Evolutionary conservation across 2,888 invertebrate species (phyloP).

Genomic region (Caenorhabditis afra): DNA sequence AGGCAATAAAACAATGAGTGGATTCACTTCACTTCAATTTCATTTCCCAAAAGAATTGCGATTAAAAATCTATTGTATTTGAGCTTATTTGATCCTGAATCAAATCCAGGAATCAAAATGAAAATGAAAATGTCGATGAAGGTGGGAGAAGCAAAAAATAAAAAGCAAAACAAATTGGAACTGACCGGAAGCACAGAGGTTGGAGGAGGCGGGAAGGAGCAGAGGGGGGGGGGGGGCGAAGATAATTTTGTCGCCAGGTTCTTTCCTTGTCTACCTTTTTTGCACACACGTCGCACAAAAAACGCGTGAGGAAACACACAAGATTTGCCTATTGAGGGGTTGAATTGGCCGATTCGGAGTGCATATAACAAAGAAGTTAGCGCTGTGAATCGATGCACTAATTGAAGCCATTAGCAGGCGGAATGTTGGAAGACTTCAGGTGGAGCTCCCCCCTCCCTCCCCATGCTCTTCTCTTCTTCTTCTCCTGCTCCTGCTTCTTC

Average conservation of each 20-base stretch:
- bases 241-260: slow-evolving; percentile 36
- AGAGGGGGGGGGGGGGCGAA: not conserved
- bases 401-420: slow-evolving; percentile 61
- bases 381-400: slow-evolving; percentile 62
- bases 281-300: slow-evolving; percentile 23
- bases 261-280: slow-evolving; percentile 21
- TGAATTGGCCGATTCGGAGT: slow-evolving; percentile 39
- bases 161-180: slow-evolving; percentile 45
- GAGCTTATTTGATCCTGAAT: not conserved
- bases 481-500: not conserved
- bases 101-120: slow-evolving; percentile 8
- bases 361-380: slow-evolving; percentile 61
- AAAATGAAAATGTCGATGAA: slow-evolving; percentile 20
- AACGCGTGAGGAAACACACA: slow-evolving; percentile 14
- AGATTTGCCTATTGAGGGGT: slow-evolving; percentile 40
- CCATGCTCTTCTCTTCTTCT: slow-evolving; percentile 13
- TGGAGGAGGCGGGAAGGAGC: too few relatives aligned
- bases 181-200: slow-evolving; percentile 51
- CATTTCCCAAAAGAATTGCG: not conserved
- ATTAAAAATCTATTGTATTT: slow-evolving; percentile 5
- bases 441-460: slow-evolving; percentile 23
- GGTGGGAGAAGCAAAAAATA: slow-evolving; percentile 11
- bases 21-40: too few relatives aligned
- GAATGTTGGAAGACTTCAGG: slow-evolving; percentile 56
- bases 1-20: too few relatives aligned